A percentile compares a stretch with the other conserved stretches of the same genome.
phyloP scores from a whole-genome alignment of 2,888 invertebrate species.

The Leucozona laternaria region DNA sequence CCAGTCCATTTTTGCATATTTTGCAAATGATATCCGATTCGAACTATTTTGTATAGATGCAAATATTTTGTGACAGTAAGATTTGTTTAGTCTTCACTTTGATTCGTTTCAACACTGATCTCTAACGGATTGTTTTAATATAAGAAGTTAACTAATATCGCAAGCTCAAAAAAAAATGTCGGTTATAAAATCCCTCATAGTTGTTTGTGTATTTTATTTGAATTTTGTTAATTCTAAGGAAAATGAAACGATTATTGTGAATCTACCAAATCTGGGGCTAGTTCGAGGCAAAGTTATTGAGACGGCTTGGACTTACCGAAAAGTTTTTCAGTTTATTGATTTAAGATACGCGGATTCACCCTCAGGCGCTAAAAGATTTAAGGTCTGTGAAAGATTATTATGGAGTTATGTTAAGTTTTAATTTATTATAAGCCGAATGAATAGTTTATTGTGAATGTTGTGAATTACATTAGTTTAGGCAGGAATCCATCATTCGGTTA shows the following conservation, averaged over 20 bases:
- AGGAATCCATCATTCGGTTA: no score
- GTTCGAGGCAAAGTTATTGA: conserved; percentile 80
- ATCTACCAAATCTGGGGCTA: conserved; percentile 80
- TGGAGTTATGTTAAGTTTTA: neutral
- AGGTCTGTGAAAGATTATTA: conserved; percentile 77
- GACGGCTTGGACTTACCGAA: conserved; percentile 80
- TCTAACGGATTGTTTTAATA: conserved; percentile 10
- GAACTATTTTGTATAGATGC: conserved; percentile 36
- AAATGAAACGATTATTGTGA: conserved; percentile 76
- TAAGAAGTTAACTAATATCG: neutral
- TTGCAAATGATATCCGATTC: neutral
- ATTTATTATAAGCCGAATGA: neutral
- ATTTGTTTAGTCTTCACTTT: conserved; percentile 49
- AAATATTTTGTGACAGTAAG: conserved; percentile 6
- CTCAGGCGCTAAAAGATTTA: conserved; percentile 80
- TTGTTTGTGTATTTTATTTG: conserved; percentile 13
- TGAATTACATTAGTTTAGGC: no score
- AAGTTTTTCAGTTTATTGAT: conserved; percentile 82
- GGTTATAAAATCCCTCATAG: neutral
- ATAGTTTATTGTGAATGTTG: no score
- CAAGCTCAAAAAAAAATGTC: neutral
- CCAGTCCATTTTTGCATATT: neutral
- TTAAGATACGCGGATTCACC: conserved; percentile 82
- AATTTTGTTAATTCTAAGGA: conserved; percentile 17
- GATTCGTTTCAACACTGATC: conserved; percentile 58